These are phyloP conservation scores for Rhea americana DNA, from an alignment of 2,113 vertebrate species.

Conservation along the genomic window DNA sequence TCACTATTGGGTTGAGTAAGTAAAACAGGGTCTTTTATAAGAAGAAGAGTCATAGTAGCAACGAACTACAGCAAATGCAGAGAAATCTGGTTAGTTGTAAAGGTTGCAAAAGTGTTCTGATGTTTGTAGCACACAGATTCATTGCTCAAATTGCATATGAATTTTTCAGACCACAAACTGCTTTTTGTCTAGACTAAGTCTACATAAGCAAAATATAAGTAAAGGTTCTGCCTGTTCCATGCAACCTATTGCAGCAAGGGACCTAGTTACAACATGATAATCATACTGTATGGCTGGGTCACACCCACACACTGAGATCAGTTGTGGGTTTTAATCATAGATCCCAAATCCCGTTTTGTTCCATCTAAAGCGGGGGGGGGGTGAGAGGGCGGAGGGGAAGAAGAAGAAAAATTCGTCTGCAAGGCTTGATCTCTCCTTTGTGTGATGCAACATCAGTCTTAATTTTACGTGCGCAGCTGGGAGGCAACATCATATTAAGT, in stretches of 20 bases:
- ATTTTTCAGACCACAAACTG: not conserved
- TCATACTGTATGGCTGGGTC: accelerated
- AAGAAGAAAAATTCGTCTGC: too few species aligned
- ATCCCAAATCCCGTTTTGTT: not conserved
- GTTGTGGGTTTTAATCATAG: accelerated
- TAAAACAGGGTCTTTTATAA: not conserved
- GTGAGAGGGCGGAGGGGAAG: too few species aligned
- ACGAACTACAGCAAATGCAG: not conserved
- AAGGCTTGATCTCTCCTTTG: not conserved
- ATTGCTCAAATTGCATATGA: not conserved
- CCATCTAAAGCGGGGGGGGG: not conserved
- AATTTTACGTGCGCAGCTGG: not conserved
- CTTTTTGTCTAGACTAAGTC: not conserved
- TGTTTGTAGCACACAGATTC: not conserved
- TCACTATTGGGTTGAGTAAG: not conserved
- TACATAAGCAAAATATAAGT: not conserved
- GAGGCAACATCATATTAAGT: not conserved
- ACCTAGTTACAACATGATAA: not conserved
- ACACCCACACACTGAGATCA: accelerated
- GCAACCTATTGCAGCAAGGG: not conserved
- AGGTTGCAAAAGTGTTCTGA: not conserved
- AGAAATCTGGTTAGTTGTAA: not conserved
- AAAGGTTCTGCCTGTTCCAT: not conserved
- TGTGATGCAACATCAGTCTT: accelerated
- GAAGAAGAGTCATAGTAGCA: not conserved